These are phyloP conservation scores for Mixornis gularis DNA, from an alignment of 2,113 vertebrate species.

Conservation along the genomic window DNA sequence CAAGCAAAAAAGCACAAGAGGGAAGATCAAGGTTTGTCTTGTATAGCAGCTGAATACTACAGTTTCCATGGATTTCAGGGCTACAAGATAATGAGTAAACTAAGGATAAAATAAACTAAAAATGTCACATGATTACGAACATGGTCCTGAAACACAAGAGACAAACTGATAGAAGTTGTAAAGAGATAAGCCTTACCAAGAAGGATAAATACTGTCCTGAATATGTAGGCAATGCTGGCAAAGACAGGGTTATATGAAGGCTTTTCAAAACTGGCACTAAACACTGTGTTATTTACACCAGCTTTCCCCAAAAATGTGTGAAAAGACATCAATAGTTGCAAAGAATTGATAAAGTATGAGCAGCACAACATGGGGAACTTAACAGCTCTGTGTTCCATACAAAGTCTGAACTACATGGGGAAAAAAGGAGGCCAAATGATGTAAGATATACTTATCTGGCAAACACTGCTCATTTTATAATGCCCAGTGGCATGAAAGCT, in stretches of 20 bases:
- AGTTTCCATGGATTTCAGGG: not conserved
- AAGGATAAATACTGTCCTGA: not conserved
- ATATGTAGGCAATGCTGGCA: not conserved
- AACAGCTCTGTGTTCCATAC: not conserved
- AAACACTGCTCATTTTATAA: not conserved
- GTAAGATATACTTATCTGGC: not conserved
- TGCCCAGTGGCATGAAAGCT: not conserved
- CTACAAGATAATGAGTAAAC: not conserved
- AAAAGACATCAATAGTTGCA: not conserved
- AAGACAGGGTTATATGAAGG: not conserved
- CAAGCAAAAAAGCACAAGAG: not conserved
- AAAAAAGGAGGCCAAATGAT: not conserved
- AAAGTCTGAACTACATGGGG: not conserved
- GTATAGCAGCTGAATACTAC: not conserved
- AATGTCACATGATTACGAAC: not conserved
- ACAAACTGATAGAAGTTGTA: not conserved
- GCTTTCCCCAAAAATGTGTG: not conserved
- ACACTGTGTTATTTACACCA: not conserved
- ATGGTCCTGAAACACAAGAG: not conserved
- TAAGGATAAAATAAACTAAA: not conserved
- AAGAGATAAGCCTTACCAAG: not conserved
- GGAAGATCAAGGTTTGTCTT: not conserved
- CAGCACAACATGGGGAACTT: not conserved
- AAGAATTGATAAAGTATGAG: not conserved
- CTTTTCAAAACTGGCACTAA: not conserved